Base-by-base conservation (phyloP, 2,113 vertebrate genomes). In the Oriolus oriolus region DNA sequence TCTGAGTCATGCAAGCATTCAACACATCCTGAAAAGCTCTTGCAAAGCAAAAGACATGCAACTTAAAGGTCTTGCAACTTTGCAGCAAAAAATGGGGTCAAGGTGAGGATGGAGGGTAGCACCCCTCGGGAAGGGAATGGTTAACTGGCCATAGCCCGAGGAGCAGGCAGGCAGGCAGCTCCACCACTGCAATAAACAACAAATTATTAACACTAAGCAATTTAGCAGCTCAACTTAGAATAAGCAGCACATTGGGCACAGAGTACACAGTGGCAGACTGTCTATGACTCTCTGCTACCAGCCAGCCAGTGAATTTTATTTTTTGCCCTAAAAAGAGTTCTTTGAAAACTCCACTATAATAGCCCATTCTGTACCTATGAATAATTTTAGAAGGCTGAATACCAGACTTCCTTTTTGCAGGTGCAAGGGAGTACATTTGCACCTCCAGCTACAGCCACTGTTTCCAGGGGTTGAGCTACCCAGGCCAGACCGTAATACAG, bases 251-350 rank as follows among this genome's bases (percentile, higher is more conserved):
- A 96, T 94, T 97, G 93, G 96, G 95, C 96, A 95, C 96, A 42
- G 96, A 96, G 83, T 53, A 97, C 93, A 96, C 95, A 97, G 96
- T 94, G 92, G 96, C 96, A 96, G 96, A 96, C 96, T 96, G 95
- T 96, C 93, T 92, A 96, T 95, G 94, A 61, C 96, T 94, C 93
- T 97, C 92, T 78, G 88, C 79, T 96, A 95, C 92, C 83, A 96
- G 96, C 73, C 85, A 95, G 96, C 93, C 83, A 97, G 86, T 3
- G 13, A 96, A 95, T 95, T 96, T 96, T 96, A 94, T 96, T 96
- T 96, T 96, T 96, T 6, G 11, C 79, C 88, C 92, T 93, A 93
- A 92, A 96, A 97, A 93, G 96, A 96, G 95, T 96, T 95, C 95
- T 96, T 96, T 96, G 93, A 96, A 92, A 96, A 96, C 92, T 96